Evolutionary conservation across 2,797 vertebrate species (phyloP), one percentile per base, ranked within the genome.

Genomic region (Siniperca obscura): DNA sequence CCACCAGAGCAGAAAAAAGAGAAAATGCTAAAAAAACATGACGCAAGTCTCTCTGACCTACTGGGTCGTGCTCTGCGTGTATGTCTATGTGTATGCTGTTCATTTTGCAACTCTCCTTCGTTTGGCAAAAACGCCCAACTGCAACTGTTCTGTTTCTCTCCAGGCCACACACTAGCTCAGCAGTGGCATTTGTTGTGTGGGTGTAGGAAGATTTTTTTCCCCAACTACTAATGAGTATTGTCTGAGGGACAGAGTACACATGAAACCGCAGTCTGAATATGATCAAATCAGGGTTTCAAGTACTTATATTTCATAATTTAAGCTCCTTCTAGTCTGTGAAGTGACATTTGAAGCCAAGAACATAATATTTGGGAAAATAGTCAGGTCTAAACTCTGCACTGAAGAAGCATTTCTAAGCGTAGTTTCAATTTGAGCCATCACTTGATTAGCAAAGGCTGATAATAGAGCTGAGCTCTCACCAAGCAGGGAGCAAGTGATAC

Each of bases 31-130:
- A 76, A 82, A 42, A 83, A 82, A 78, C 74, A 79, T 80, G 81
- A 89, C 78, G 71, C 85, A 90, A 87, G 84, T 55, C 40, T 81
- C 70, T 87, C 52, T 87, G 89, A 90, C 90, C 90, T 86, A 81
- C 88, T 53, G 68, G 88, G 80, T 86, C 11, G 1, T 4, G 21
- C 57, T 46, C 25, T 78, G 60, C 83, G 72, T 77, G 67, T 59
- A 2, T 69, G 42, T 82, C 53, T 79, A 38, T 74, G 22, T 70
- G 34, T 68, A 16, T 42, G 40, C 62, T 86, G 68, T 62, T 85
- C 52, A 85, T 77, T 90, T 90, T 71, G n/a, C 60, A 82, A 67
- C 62, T 83, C 42, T 74, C 22, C 61, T 85, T 78, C 21, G 5
- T 89, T 87, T 89, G 74, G 64, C 25, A 78, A 70, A 79, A 83